These are phyloP conservation scores for Charadrius vociferus DNA, from an alignment of 2,113 vertebrate species.

Conservation along the genomic window DNA sequence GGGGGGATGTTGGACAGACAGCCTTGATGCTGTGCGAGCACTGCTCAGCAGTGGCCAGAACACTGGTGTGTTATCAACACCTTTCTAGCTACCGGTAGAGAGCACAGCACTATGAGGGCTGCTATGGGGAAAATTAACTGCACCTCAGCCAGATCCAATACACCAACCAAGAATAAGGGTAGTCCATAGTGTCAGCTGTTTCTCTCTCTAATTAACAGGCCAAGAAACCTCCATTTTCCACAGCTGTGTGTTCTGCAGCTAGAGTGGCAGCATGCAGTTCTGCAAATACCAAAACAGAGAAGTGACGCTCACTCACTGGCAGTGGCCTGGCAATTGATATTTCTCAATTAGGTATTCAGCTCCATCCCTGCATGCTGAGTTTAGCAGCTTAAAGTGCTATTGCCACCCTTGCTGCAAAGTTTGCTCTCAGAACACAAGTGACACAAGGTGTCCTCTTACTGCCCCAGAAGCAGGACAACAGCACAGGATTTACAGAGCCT, in stretches of 20 bases:
- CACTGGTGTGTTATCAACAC: background rate
- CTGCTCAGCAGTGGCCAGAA: background rate
- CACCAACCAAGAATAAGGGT: background rate
- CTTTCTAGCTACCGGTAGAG: background rate
- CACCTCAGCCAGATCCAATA: background rate
- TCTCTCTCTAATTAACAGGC: background rate
- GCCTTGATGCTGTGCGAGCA: background rate
- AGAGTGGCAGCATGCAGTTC: rapidly evolving
- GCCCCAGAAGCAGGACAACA: background rate
- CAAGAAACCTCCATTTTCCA: background rate
- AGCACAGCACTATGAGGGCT: background rate
- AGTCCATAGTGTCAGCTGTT: background rate
- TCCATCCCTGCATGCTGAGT: background rate
- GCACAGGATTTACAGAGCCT: background rate
- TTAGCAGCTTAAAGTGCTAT: background rate
- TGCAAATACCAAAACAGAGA: background rate
- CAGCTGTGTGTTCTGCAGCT: background rate
- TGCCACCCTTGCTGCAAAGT: background rate
- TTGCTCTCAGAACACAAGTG: background rate
- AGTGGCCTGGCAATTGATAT: background rate
- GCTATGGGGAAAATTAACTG: background rate
- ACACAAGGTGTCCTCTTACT: background rate
- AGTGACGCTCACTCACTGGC: background rate
- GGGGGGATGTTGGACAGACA: background rate
- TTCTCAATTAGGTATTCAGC: background rate